These are phyloP conservation scores for Tanytarsus gracilentus DNA, from an alignment of 2,888 invertebrate species.

Conservation along the genomic window DNA sequence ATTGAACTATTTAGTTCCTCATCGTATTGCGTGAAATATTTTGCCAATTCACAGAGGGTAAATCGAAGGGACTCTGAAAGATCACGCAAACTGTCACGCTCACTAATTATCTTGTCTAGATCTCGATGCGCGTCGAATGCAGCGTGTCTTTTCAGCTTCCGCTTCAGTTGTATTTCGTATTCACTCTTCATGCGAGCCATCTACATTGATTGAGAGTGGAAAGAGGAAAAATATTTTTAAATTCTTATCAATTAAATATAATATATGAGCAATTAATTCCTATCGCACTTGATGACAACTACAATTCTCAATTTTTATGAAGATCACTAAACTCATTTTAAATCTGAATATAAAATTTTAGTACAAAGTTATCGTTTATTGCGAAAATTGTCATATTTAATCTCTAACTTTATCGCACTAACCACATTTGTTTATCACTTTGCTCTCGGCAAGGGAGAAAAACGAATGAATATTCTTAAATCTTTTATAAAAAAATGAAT, in stretches of 20 bases:
- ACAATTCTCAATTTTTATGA: too few species aligned
- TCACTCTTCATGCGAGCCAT: constrained; percentile 43
- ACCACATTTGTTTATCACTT: too few species aligned
- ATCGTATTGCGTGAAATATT: constrained; percentile 66
- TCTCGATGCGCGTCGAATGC: constrained; percentile 42
- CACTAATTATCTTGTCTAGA: constrained; percentile 39
- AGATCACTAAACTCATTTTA: too few species aligned
- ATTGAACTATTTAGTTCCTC: constrained; percentile 69
- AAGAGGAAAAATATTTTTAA: constrained; percentile 1
- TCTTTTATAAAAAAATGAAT: too few species aligned
- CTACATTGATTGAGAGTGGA: constrained; percentile 34
- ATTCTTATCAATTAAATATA: background rate
- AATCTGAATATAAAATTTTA: too few species aligned
- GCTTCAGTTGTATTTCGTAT: constrained; percentile 42
- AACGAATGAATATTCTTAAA: too few species aligned
- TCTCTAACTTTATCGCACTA: too few species aligned
- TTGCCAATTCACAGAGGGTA: constrained; percentile 58
- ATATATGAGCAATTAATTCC: background rate
- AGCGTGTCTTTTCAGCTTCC: constrained; percentile 41
- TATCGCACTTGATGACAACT: too few species aligned
- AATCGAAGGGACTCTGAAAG: constrained; percentile 56
- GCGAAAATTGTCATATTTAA: too few species aligned
- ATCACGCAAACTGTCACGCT: constrained; percentile 53
- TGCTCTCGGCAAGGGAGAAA: too few species aligned
- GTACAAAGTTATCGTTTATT: too few species aligned